Base-by-base conservation (phyloP, 2,113 vertebrate genomes). In the Cariama cristata region DNA sequence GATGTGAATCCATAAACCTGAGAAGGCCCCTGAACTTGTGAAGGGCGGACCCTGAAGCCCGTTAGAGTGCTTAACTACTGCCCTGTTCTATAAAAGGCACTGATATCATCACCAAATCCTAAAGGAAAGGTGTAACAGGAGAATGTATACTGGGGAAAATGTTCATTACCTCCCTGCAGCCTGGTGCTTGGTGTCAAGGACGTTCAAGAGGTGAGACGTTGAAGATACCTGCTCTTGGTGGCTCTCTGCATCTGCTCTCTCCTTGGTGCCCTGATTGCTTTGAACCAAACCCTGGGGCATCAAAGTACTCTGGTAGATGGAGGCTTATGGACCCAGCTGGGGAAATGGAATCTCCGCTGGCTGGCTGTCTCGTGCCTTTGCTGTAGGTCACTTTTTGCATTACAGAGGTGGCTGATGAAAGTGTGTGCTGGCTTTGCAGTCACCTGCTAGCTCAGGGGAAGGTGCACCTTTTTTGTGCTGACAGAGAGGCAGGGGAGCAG, bases 1-100 rank as follows among this genome's bases (percentile, higher is more conserved):
- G 88, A 95, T 96, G 95, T 97, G 79, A 97, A 86, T 94, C 71
- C 63, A 90, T 95, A 73, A 95, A 96, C 93, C 44, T 91, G 93
- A 97, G 97, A 97, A 96, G 94, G 96, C 86, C 75, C 49, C 67
- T 83, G 81, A 94, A 88, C 87, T 91, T 85, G 71, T 90, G 71
- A 86, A 94, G 45, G 38, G 44, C 23, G 14, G 35, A 92, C 68
- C 67, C 67, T 94, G 71, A 92, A 88, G 90, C 45, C 85, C 53
- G 79, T 26, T 58, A 14, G 83, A 90, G 47, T 63, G n/a, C 75
- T 83, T 92, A 88, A 77, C 53, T 63, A 81, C 64, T 50, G 38
- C 55, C 55, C 33, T 0, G 4, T 74, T 95, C 95, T 96, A 94
- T 96, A 94, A 97, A 94, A 94, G 93, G 90, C 79, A 55, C 66